A percentile compares a stretch with the other conserved stretches of the same genome.
Evolutionary conservation across 1,140 invertebrate genomes (phyloP).

Genomic region (Heliconius hermathena): DNA sequence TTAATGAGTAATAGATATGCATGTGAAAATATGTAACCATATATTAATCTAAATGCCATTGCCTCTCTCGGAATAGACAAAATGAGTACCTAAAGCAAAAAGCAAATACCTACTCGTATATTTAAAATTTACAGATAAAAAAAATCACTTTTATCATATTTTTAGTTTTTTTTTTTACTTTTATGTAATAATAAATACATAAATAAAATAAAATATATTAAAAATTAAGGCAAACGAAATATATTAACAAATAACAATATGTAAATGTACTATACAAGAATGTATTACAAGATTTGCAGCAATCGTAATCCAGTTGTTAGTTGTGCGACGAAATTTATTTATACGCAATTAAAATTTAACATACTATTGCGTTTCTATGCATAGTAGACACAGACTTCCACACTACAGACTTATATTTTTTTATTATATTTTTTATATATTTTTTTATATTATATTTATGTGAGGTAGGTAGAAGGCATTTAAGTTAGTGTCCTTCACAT

Average conservation of each 20-base stretch:
- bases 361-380: neutral
- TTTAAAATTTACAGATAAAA: no score
- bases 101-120: no score
- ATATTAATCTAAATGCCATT: no score
- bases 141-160: no score
- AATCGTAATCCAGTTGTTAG: neutral
- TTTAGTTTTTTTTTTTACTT: no score
- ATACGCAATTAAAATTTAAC: neutral
- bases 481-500: no score
- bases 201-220: neutral
- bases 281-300: constrained; percentile 1
- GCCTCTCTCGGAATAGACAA: no score
- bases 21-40: no score
- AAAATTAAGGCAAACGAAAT: neutral
- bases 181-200: no score
- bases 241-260: neutral
- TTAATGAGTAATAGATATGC: no score
- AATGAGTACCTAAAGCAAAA: no score
- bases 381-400: neutral
- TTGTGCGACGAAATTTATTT: neutral
- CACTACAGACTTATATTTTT: no score
- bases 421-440: neutral
- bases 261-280: neutral
- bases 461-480: neutral
- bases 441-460: neutral